Evolutionary conservation across 2,797 vertebrate species (phyloP).

Genomic region (Acropternis orthonyx): DNA sequence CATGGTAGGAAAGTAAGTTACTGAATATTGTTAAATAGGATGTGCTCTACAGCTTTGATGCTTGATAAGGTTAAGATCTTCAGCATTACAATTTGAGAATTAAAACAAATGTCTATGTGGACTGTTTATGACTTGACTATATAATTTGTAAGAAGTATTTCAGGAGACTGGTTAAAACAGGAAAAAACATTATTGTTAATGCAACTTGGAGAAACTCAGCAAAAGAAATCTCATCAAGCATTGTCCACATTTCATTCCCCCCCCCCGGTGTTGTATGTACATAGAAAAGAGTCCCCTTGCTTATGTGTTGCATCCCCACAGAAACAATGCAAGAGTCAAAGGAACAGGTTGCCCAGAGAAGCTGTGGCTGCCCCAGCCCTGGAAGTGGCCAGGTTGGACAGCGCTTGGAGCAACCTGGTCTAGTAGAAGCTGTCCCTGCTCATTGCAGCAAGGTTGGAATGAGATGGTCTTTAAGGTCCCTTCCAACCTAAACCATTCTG

Average conservation of each 20-base stretch:
- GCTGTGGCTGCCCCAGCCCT: not conserved
- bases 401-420: fast-evolving
- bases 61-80: not conserved
- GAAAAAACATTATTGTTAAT: not conserved
- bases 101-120: not conserved
- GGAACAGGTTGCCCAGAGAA: not conserved
- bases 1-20: not conserved
- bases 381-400: fast-evolving
- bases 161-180: not conserved
- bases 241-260: fast-evolving
- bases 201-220: not conserved
- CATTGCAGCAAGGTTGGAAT: not conserved
- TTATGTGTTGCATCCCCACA: not conserved
- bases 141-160: not conserved
- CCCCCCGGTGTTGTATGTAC: not conserved
- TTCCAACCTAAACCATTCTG: not conserved
- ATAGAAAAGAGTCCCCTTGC: not conserved
- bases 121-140: not conserved
- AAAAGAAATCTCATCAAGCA: not conserved
- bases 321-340: not conserved
- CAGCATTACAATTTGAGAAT: not conserved
- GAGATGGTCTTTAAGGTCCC: too few relatives aligned
- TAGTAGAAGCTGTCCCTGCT: not conserved
- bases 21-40: not conserved
- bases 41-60: not conserved